Conservation (phyloP, 2,113 vertebrate species). For the Pseudorectes ferrugineus region DNA sequence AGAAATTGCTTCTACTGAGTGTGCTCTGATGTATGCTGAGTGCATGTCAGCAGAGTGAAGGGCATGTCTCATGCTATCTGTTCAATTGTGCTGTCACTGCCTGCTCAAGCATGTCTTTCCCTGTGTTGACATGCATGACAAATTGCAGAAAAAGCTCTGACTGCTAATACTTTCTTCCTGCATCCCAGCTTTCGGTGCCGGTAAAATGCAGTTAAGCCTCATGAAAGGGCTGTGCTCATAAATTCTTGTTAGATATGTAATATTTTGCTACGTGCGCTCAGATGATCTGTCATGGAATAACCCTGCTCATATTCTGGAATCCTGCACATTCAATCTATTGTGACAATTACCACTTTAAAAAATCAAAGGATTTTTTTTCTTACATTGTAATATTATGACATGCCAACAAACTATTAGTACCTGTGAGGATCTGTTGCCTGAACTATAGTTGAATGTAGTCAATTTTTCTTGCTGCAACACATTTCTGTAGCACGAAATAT, state of each 20-base stretch:
- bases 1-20: neutral
- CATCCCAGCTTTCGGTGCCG: fast-evolving
- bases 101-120: neutral
- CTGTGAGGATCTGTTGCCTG: neutral
- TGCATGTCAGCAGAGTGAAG: neutral
- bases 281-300: neutral
- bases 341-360: neutral
- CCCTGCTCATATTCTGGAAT: neutral
- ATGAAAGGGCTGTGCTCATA: neutral
- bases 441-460: neutral
- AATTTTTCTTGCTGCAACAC: neutral
- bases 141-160: neutral
- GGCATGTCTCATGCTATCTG: neutral
- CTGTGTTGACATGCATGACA: neutral
- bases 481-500: neutral
- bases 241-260: neutral
- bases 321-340: neutral
- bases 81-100: neutral
- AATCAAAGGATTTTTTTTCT: neutral
- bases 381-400: neutral
- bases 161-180: neutral
- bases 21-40: neutral
- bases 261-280: fast-evolving
- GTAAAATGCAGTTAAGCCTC: neutral
- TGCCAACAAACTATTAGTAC: neutral